These are phyloP conservation scores for Diadophis punctatus DNA, from an alignment of 2,113 vertebrate genomes.

Conservation along the genomic window DNA sequence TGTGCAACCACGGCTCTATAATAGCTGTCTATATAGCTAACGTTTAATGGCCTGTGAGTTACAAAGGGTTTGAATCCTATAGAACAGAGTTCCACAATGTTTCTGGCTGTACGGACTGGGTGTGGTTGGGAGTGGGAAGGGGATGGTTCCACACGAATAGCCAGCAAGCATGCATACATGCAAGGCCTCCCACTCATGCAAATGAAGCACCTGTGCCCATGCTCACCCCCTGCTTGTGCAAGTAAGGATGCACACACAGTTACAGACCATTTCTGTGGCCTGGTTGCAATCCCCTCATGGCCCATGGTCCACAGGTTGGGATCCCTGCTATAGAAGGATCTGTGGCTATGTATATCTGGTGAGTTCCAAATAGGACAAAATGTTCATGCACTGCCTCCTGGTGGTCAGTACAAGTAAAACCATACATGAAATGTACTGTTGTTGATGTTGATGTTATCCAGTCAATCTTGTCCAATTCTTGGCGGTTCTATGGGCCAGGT, in stretches of 20 bases:
- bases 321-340: background rate
- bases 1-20: too few species aligned
- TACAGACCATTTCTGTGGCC: background rate
- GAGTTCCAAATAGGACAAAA: background rate
- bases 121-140: background rate
- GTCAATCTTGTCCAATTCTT: background rate
- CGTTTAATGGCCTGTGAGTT: background rate
- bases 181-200: background rate
- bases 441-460: background rate
- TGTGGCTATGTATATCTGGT: background rate
- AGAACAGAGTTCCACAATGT: background rate
- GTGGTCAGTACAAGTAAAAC: background rate
- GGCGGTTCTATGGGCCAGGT: background rate
- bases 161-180: fast-evolving
- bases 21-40: background rate
- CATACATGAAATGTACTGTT: background rate
- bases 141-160: background rate
- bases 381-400: background rate
- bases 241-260: background rate
- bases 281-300: background rate
- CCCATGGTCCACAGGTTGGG: background rate
- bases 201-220: background rate
- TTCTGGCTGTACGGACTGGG: background rate
- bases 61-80: background rate
- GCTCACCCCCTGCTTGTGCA: background rate